A percentile compares a stretch with the other conserved stretches of the same genome.
Evolutionary conservation across 2,888 invertebrate species (phyloP).

Genomic region (Dyspetes luteomarginatus): DNA sequence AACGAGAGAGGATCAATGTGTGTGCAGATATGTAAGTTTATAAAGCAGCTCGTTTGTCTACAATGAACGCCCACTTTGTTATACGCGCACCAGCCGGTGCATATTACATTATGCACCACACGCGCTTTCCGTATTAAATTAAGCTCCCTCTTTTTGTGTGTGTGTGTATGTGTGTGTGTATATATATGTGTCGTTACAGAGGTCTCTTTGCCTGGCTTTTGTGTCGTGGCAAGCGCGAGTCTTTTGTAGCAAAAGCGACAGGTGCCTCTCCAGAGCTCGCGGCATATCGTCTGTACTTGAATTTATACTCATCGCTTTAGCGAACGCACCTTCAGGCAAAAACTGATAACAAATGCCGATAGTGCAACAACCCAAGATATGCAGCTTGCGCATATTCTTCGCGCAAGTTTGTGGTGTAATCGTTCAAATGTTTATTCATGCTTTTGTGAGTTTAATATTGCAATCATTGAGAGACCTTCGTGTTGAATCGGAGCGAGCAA

Average conservation of each 20-base stretch:
- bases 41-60: conserved; percentile 64
- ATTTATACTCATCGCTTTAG: not conserved
- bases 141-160: conserved; percentile 47
- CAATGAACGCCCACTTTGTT: conserved; percentile 69
- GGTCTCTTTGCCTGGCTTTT: conserved; percentile 29
- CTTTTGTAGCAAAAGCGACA: conserved; percentile 24
- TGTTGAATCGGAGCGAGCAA: too few relatives aligned
- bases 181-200: not conserved
- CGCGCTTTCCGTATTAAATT: conserved; percentile 69
- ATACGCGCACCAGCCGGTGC: conserved; percentile 34
- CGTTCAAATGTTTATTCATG: conserved; percentile 50
- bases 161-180: not conserved
- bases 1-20: conserved; percentile 38
- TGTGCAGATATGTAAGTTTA: conserved; percentile 59
- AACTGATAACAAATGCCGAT: conserved; percentile 48
- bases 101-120: conserved; percentile 45
- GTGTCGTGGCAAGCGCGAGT: conserved; percentile 18
- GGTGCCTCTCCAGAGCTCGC: conserved; percentile 37
- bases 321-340: conserved; percentile 18
- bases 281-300: conserved; percentile 14
- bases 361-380: conserved; percentile 20
- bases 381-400: conserved; percentile 1
- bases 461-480: too few relatives aligned
- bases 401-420: conserved; percentile 1
- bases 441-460: conserved; percentile 26